Percentiles rank a stretch among this genome's conserved stretches.
phyloP scores from a whole-genome alignment of 2,113 vertebrate genomes.

The Globicephala melas region DNA sequence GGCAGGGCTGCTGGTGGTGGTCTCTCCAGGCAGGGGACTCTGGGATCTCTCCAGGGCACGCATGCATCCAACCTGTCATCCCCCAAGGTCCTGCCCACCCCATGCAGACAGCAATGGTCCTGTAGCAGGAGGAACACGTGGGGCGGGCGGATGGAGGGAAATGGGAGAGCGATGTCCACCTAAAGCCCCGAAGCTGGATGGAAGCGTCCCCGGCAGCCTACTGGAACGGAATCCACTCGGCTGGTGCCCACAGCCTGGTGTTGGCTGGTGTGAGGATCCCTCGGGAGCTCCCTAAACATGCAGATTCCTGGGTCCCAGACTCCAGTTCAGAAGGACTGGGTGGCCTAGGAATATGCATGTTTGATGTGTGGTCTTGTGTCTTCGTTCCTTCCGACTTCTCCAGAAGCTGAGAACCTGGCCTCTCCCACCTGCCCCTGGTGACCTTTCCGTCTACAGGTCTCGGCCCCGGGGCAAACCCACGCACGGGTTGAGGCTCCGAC shows the following conservation, averaged over 20 bases:
- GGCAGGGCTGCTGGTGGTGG: rapidly evolving
- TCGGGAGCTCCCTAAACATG: rapidly evolving
- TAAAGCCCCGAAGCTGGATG: rapidly evolving
- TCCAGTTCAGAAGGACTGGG: not conserved
- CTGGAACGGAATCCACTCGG: rapidly evolving
- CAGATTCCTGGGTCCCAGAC: not conserved
- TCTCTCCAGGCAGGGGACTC: not conserved
- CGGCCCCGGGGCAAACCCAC: not conserved
- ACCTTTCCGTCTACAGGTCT: not conserved
- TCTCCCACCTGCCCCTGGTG: rapidly evolving
- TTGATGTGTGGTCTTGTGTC: rapidly evolving
- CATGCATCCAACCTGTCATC: rapidly evolving
- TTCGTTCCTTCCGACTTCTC: no score
- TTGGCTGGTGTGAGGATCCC: rapidly evolving
- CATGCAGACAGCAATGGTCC: rapidly evolving
- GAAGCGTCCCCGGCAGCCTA: rapidly evolving
- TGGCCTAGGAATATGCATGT: rapidly evolving
- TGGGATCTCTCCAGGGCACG: not conserved
- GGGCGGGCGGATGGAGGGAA: rapidly evolving
- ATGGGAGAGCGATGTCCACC: rapidly evolving
- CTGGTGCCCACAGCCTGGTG: not conserved
- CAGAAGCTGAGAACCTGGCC: not conserved
- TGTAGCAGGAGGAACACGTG: rapidly evolving
- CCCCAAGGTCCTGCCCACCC: rapidly evolving
- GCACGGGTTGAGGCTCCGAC: rapidly evolving